These are phyloP conservation scores for Danaus plexippus DNA, from an alignment of 1,140 invertebrate genomes.

Conservation along the genomic window DNA sequence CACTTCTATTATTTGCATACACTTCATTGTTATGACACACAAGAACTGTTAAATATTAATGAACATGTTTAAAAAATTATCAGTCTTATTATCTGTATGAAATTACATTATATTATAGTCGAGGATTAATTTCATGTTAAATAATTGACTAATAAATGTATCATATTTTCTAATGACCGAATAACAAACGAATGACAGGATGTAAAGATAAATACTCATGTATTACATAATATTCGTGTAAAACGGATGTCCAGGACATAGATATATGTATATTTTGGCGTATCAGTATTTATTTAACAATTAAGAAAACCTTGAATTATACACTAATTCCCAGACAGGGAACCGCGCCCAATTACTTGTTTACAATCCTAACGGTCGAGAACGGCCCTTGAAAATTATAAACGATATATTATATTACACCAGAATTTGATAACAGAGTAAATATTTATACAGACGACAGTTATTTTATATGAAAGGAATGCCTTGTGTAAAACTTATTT, in stretches of 20 bases:
- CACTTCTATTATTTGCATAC: too few species aligned
- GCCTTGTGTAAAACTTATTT: slow-evolving; percentile 27
- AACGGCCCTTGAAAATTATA: slow-evolving; percentile 43
- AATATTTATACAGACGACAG: slow-evolving; percentile 47
- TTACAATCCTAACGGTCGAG: slow-evolving; percentile 46
- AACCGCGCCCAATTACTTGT: slow-evolving; percentile 41
- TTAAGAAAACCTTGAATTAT: slow-evolving; percentile 36
- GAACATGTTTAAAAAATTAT: too few species aligned
- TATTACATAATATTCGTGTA: slow-evolving; percentile 23
- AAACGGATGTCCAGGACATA: slow-evolving; percentile 31
- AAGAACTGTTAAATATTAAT: too few species aligned
- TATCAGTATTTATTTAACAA: slow-evolving; percentile 19
- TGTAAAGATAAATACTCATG: slow-evolving; percentile 22
- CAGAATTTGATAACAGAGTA: slow-evolving; percentile 35
- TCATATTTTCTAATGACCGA: slow-evolving; percentile 37
- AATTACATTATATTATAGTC: too few species aligned
- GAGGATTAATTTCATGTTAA: too few species aligned
- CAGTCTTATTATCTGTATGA: too few species aligned
- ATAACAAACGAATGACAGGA: slow-evolving; percentile 31
- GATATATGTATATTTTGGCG: slow-evolving; percentile 20
- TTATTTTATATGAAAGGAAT: slow-evolving; percentile 43
- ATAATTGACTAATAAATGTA: slow-evolving; percentile 27
- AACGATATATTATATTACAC: slow-evolving; percentile 48
- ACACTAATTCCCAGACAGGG: slow-evolving; percentile 28
- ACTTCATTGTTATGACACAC: too few species aligned